A percentile compares a stretch with the other conserved stretches of the same genome.
Evolutionary conservation across 1,140 invertebrate species (phyloP).

Genomic region (Probaryconus sp.): DNA sequence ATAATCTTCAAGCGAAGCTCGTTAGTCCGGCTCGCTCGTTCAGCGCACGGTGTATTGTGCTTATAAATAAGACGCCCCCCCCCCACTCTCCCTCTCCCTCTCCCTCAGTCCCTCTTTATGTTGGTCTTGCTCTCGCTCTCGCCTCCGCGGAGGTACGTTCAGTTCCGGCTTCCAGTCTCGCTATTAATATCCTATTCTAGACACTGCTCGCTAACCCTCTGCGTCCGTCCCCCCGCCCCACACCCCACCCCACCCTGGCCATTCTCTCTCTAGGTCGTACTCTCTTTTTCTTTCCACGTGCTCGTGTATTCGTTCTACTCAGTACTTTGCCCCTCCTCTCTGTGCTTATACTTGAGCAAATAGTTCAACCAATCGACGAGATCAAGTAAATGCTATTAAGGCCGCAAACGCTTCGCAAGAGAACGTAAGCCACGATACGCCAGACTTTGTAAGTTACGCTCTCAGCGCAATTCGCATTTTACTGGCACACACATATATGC

Average conservation of each 20-base stretch:
- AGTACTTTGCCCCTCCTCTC: background rate
- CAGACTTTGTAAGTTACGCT: constrained; percentile 49
- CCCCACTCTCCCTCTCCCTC: background rate
- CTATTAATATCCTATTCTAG: constrained; percentile 64
- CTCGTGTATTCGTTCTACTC: constrained; percentile 45
- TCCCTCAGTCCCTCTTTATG: constrained; percentile 37
- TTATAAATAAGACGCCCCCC: constrained; percentile 64
- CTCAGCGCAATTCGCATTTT: constrained; percentile 21
- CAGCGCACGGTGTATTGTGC: constrained; percentile 54
- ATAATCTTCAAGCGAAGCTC: constrained; percentile 54
- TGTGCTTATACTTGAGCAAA: constrained; percentile 58
- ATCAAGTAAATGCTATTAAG: constrained; percentile 60
- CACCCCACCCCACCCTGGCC: no score
- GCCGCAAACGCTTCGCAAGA: constrained; percentile 17
- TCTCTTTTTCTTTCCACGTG: constrained; percentile 54
- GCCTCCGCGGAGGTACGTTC: constrained; percentile 58
- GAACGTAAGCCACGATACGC: constrained; percentile 6
- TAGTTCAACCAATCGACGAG: constrained; percentile 60
- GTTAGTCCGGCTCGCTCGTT: constrained; percentile 48
- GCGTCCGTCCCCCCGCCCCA: no score
- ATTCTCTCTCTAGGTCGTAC: constrained; percentile 32
- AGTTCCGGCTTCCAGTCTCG: constrained; percentile 63
- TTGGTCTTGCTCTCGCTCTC: constrained; percentile 39
- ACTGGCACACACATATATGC: constrained; percentile 22
- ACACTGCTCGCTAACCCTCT: constrained; percentile 32